Evolutionary conservation across 2,888 invertebrate species (phyloP), one percentile per base, ranked within the genome.

Genomic region (Callinectes sapidus): DNA sequence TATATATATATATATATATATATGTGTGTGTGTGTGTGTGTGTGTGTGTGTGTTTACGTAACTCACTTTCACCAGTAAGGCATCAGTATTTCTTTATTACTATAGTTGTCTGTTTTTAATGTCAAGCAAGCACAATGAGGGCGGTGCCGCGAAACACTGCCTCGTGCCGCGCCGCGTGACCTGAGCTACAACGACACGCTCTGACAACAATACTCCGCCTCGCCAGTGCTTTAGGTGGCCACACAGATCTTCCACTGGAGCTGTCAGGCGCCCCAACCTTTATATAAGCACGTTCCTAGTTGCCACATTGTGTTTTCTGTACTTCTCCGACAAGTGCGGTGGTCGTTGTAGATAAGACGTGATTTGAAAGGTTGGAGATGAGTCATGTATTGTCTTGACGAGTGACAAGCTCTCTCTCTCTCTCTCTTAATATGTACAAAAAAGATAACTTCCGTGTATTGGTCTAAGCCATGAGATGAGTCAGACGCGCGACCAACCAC

Each of bases 1-100:
- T 88, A 54, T n/a, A 88, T 13, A 48, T n/a, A 42, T 54, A 88
- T n/a, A 88, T 14, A 88, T 54, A 55, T 54, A 42, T 54, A 55
- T 35, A 87, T 88, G 42, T 88, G 55, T 88, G 42, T 88, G 28
- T 88, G 42, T 88, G 28, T 88, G 42, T 88, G 28, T 88, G 55
- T 88, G 28, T 88, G 55, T 88, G 55, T 88, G 55, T 88, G 55
- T 54, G 28, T 54, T 28, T 54, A 23, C 61, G 61, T 5, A 18
- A 61, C 61, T 61, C 18, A 61, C 61, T 61, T 61, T 61, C 61
- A 61, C 18, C 61, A 23, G 61, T 61, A 2, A 39, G 39, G 2
- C 23, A 61, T 23, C 18, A 61, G 23, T 23, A 61, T 18, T 23
- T 61, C n/a, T 39, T 39, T 39, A 39, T 39, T 39, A 5, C 5